These are phyloP conservation scores for Sphaeridia pumilis DNA, from an alignment of 2,888 invertebrate species.

Conservation along the genomic window DNA sequence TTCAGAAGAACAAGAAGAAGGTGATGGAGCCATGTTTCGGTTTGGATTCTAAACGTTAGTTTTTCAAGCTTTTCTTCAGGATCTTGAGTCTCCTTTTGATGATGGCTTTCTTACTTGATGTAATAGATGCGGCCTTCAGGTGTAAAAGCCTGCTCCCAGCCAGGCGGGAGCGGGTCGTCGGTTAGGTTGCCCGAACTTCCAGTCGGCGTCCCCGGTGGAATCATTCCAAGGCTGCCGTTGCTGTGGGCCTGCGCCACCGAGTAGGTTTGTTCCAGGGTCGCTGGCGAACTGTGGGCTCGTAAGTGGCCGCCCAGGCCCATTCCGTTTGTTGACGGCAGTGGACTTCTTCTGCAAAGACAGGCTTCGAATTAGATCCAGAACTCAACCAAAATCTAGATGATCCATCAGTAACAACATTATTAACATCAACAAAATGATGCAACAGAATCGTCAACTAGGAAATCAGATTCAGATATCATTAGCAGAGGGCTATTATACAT, in stretches of 20 bases:
- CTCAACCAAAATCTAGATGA: too few species aligned
- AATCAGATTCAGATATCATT: too few species aligned
- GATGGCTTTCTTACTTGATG: constrained; percentile 54
- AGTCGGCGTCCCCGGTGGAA: constrained; percentile 29
- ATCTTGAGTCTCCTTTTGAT: neutral
- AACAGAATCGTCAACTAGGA: too few species aligned
- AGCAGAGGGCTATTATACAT: too few species aligned
- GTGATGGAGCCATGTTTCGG: neutral
- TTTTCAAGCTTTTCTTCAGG: neutral
- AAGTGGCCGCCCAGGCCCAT: constrained; percentile 50
- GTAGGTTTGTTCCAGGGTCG: constrained; percentile 86
- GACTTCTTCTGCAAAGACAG: constrained; percentile 29
- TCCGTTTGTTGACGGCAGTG: constrained; percentile 25
- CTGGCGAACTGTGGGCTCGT: constrained; percentile 90
- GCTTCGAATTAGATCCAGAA: neutral
- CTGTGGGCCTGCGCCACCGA: constrained; percentile 46
- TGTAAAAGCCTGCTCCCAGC: constrained; percentile 78
- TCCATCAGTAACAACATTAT: too few species aligned
- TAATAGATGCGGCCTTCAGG: constrained; percentile 76
- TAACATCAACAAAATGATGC: too few species aligned
- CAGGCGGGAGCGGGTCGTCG: constrained; percentile 72
- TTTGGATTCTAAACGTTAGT: too few species aligned
- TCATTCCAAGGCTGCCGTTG: constrained; percentile 22
- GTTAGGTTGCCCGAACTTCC: constrained; percentile 46
- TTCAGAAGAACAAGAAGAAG: too few species aligned